Evolutionary conservation across 92 coral and sea anemone genomes (phyloP).

Genomic region (Bergia sp.): DNA sequence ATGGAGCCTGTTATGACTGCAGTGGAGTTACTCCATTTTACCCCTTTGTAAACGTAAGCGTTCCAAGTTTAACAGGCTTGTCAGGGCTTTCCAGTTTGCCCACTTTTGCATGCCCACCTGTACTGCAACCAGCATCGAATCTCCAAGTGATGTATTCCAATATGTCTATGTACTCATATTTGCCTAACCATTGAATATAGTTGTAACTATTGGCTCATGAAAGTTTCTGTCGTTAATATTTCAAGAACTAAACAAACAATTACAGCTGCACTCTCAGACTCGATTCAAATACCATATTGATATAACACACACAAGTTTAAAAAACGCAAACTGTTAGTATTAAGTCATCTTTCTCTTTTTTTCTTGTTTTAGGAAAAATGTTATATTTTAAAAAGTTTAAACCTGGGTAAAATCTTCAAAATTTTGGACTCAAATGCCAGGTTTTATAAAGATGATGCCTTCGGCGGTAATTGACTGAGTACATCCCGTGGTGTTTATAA

Average conservation of each 20-base stretch:
- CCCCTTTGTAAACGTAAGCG: conserved; percentile 29
- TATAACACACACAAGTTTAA: neutral
- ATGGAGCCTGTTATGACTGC: conserved; percentile 64
- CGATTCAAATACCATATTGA: neutral
- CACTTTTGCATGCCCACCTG: conserved; percentile 61
- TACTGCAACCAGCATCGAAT: conserved; percentile 80
- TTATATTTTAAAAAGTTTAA: neutral
- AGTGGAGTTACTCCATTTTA: conserved; percentile 47
- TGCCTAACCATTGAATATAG: neutral
- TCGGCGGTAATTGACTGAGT: neutral
- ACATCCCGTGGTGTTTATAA: neutral
- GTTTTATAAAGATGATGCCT: neutral
- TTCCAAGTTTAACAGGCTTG: conserved; percentile 37
- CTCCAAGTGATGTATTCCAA: conserved; percentile 87
- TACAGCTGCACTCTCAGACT: neutral
- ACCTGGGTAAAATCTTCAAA: neutral
- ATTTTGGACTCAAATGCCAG: neutral
- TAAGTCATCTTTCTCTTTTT: too few relatives aligned
- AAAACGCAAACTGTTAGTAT: too few relatives aligned
- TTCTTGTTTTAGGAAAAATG: neutral
- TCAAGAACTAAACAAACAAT: neutral
- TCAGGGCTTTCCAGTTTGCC: conserved; percentile 41
- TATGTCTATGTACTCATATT: conserved; percentile 81
- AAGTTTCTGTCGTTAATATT: neutral
- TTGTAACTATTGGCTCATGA: neutral